Evolutionary conservation across 2,797 vertebrate genomes (phyloP).

Genomic region (Heterohyrax brucei): DNA sequence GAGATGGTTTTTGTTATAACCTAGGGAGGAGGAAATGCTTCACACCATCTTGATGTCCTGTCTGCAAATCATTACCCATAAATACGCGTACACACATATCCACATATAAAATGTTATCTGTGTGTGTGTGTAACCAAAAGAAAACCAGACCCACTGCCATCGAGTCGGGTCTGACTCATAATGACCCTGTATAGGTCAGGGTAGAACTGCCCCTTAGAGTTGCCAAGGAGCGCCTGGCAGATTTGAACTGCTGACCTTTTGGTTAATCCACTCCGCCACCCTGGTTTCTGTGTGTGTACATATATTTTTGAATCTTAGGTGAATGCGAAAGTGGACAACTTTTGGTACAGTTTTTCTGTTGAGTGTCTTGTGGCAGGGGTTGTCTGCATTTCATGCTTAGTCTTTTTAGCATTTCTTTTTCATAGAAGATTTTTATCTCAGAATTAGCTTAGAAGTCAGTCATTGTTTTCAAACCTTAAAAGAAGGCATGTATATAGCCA

Average conservation of each 20-base stretch:
- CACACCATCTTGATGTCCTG: slow-evolving; percentile 43
- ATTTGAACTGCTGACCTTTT: too few relatives aligned
- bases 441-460: slow-evolving; percentile 58
- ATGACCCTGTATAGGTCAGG: too few relatives aligned
- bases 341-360: background rate
- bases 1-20: background rate
- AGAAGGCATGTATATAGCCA: slow-evolving; percentile 60
- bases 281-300: too few relatives aligned
- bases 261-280: too few relatives aligned
- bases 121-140: too few relatives aligned
- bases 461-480: slow-evolving; percentile 63
- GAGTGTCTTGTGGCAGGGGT: slow-evolving; percentile 23
- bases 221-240: too few relatives aligned
- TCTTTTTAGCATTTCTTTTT: slow-evolving; percentile 71
- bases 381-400: slow-evolving; percentile 44
- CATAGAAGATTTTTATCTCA: slow-evolving; percentile 42
- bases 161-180: too few relatives aligned
- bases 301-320: slow-evolving; percentile 58
- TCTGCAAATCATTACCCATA: background rate
- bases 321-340: background rate
- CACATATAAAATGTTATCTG: background rate
- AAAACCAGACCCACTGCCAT: too few relatives aligned
- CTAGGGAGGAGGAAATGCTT: background rate
- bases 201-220: too few relatives aligned
- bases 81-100: background rate